These are phyloP conservation scores for Nezara viridula DNA, from an alignment of 2,888 invertebrate species.

Conservation along the genomic window DNA sequence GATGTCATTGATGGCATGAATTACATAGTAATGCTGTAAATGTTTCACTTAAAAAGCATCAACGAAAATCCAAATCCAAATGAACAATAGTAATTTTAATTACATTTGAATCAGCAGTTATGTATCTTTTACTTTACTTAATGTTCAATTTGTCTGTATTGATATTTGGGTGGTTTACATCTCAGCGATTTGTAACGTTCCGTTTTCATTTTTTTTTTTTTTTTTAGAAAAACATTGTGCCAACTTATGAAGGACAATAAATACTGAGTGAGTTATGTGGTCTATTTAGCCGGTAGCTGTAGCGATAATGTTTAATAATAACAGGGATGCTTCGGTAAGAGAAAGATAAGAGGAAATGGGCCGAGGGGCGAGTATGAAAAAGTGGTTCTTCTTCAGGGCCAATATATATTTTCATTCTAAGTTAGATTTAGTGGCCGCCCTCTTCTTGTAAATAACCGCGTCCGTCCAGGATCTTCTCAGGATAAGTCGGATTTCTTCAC, in stretches of 20 bases:
- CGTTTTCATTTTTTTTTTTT: too few relatives aligned
- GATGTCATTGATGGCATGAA: too few relatives aligned
- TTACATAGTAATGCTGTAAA: too few relatives aligned
- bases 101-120: too few relatives aligned
- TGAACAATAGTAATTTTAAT: too few relatives aligned
- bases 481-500: constrained; percentile 29
- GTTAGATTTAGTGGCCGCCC: constrained; percentile 31
- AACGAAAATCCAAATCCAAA: too few relatives aligned
- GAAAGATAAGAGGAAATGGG: constrained; percentile 29
- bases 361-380: not conserved
- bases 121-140: too few relatives aligned
- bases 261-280: not conserved
- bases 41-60: too few relatives aligned
- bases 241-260: constrained; percentile 6
- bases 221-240: not conserved
- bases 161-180: not conserved
- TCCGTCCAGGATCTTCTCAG: not conserved
- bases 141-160: not conserved
- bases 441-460: constrained; percentile 23
- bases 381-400: constrained; percentile 32
- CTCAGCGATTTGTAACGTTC: not conserved
- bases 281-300: not conserved
- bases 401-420: constrained; percentile 40
- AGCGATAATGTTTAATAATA: constrained; percentile 42
- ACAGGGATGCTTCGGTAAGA: constrained; percentile 33